These are phyloP conservation scores for Apostichopus japonicus DNA, from an alignment of 35 echinoderm and acorn worm genomes.

Conservation along the genomic window DNA sequence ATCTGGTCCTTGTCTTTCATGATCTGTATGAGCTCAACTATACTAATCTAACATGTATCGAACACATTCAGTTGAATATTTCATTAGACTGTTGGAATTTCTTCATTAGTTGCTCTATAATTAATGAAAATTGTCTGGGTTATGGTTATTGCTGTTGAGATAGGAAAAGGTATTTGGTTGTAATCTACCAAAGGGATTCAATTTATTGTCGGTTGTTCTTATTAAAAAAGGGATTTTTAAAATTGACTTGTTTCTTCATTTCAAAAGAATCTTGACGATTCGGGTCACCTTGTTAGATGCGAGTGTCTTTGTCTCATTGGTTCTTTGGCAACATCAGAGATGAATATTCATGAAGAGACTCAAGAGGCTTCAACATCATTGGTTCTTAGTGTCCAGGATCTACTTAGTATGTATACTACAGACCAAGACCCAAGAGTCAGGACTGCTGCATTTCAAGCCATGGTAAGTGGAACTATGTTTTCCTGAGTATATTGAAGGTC, in stretches of 20 bases:
- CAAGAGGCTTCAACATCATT: slow-evolving; percentile 39
- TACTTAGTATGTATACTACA: slow-evolving; percentile 73
- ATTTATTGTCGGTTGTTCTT: too few relatives aligned
- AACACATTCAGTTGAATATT: too few relatives aligned
- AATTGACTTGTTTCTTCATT: not conserved
- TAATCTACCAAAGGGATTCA: too few relatives aligned
- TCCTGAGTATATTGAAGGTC: not conserved
- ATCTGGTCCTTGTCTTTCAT: too few relatives aligned
- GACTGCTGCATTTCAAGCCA: slow-evolving; percentile 76
- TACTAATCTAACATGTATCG: too few relatives aligned
- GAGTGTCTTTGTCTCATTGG: slow-evolving; percentile 84
- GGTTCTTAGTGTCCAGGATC: slow-evolving; percentile 49
- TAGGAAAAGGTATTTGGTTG: too few relatives aligned
- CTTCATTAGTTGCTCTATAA: too few relatives aligned
- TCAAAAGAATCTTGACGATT: slow-evolving; percentile 72
- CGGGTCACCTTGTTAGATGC: slow-evolving; percentile 79
- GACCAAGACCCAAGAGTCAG: slow-evolving; percentile 94
- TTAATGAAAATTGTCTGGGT: too few relatives aligned
- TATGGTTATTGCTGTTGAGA: too few relatives aligned
- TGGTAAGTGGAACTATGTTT: slow-evolving; percentile 55
- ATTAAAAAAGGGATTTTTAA: not conserved
- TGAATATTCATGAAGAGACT: slow-evolving; percentile 6
- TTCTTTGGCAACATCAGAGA: slow-evolving; percentile 72
- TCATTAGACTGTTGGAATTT: too few relatives aligned
- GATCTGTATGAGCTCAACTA: too few relatives aligned